Base-by-base conservation (phyloP, 2,888 invertebrate genomes). In the Caradrina clavipalpis region DNA sequence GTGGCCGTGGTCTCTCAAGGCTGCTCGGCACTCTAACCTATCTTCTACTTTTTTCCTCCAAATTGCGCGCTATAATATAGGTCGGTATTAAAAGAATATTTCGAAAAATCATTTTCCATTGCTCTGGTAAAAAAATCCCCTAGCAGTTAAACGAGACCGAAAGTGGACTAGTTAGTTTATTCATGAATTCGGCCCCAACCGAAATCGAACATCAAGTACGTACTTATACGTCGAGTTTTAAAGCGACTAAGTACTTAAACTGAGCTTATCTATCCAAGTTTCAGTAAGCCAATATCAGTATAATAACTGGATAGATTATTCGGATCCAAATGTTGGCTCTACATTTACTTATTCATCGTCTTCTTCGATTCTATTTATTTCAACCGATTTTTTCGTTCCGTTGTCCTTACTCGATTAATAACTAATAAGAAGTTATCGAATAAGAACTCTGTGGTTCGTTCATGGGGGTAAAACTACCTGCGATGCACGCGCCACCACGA, bases 131-230 rank as follows among this genome's bases (percentile, higher is more conserved):
- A 79, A 79, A 80, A 77, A 77, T 26, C 56, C 59, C 66, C 61
- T 35, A 76, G 73, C 72, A 68, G 39, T 76, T 71, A 67, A 81
- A 81, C 78, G 81, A 88, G 73, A 88, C 70, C 59, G 84, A 87
- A 85, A 88, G 88, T 87, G 85, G 80, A 81, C 81, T 80, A 83
- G 84, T 85, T 87, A 82, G 87, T 87, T 87, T 86, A 86, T 87
- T 86, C 79, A 80, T 83, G 81, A 79, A 79, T 80, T 74, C 71
- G 86, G 81, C 87, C 86, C 77, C 83, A 79, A 87, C 83, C 75
- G 85, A 88, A 87, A 87, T 82, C 87, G 85, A 86, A 80, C 76
- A 83, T 82, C 84, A 76, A 82, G 78, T 55, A 73, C 55, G 49
- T 67, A 72, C 76, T 82, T 83, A 76, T 73, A 76, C 69, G 66